Evolutionary conservation across 2,797 vertebrate species (phyloP), one percentile per base, ranked within the genome.

Genomic region (Silurus lanzhouensis): DNA sequence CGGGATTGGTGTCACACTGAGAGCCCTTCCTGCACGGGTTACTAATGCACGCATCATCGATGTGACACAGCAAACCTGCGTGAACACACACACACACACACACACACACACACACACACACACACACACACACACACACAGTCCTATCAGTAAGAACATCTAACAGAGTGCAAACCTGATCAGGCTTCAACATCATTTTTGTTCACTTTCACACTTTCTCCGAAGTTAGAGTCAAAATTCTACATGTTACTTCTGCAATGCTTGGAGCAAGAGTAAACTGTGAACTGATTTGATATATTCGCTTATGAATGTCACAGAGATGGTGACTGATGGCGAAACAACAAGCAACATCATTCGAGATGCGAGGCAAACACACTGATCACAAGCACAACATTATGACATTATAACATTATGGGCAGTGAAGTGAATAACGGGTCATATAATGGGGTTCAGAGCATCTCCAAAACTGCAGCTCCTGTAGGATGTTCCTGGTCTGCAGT

Each of bases 1-100:
- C 93, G 15, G 96, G 96, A 90, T 96, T 96, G 84, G 96, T 96
- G 93, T 96, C 93, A 27, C 96, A 96, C 60, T 95, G 94, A 13
- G 95, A 94, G 6, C 95, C 96, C 68, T 92, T 93, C 80, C 94
- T 92, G 79, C 96, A 96, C 0, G 96, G 96, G 89, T 94, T 95
- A 91, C 95, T 96, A 81, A 95, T 95, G 76, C 96, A 96, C 55
- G 95, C 95, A 0, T 96, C 95, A 22, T 95, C 92, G 81, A 91
- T 91, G 31, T 96, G 95, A 89, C 96, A 96, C 79, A 96, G 93
- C 89, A 96, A 87, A 84, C 96, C 96, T 96, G 91, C 25, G 57
- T 5, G 68, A 79, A 79, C 12, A 84, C 31, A 27, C 14, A 22
- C 55, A 57, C 44, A 48, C 20, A 44, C 17, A 3, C 25, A 68